Conservation (phyloP, 1,140 invertebrate species). For the Micrasema longulum region DNA sequence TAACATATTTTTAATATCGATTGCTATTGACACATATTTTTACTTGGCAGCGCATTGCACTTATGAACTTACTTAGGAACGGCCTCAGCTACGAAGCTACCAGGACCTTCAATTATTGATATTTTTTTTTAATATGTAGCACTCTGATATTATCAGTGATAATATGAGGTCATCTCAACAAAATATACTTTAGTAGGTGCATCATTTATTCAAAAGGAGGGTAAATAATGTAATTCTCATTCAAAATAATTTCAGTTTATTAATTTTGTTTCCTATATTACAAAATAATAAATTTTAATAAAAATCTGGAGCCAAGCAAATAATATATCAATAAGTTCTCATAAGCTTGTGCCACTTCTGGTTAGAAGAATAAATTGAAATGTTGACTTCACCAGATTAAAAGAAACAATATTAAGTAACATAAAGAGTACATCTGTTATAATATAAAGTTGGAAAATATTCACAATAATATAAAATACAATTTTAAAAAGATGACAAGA, state of each 20-base stretch:
- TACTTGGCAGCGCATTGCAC: too few species aligned
- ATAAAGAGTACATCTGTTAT: conserved; percentile 14
- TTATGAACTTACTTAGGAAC: too few species aligned
- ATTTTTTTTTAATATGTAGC: too few species aligned
- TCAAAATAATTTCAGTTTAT: conserved; percentile 35
- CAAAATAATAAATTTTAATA: conserved; percentile 27
- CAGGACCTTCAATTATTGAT: too few species aligned
- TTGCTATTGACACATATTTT: too few species aligned
- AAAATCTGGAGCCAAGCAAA: conserved; percentile 17
- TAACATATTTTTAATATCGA: too few species aligned
- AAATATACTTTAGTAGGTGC: too few species aligned
- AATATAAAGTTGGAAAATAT: conserved; percentile 15
- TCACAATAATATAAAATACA: neutral
- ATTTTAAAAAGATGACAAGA: too few species aligned
- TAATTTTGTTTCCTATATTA: conserved; percentile 34
- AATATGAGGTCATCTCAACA: too few species aligned
- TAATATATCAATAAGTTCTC: conserved; percentile 13
- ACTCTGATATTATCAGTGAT: too few species aligned
- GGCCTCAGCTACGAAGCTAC: too few species aligned
- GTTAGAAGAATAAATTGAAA: conserved; percentile 7
- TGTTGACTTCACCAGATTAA: conserved; percentile 18
- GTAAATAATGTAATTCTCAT: neutral
- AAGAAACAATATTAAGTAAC: conserved; percentile 30
- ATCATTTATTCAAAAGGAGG: too few species aligned
- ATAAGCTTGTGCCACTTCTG: conserved; percentile 7